A percentile compares a stretch with the other conserved stretches of the same genome.
Evolutionary conservation across 2,797 vertebrate genomes (phyloP).

Genomic region (Hipposideros larvatus): DNA sequence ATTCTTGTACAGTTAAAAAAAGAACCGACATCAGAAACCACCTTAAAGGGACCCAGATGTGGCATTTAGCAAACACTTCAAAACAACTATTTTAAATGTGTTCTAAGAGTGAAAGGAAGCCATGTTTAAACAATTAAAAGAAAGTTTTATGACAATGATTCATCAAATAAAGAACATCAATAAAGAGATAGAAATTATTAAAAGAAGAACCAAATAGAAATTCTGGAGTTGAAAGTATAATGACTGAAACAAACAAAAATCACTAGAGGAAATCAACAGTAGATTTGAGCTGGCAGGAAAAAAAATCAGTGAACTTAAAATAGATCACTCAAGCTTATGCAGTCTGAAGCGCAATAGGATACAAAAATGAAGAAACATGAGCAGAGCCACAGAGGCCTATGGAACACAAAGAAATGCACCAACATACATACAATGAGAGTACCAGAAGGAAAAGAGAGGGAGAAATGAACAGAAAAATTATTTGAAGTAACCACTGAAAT

Average conservation of each 20-base stretch:
- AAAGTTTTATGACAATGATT: slow-evolving; percentile 1
- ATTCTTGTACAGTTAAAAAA: neutral
- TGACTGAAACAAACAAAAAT: neutral
- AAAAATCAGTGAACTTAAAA: neutral
- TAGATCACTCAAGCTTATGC: neutral
- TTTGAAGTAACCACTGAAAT: neutral
- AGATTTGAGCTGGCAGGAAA: neutral
- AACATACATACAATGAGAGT: neutral
- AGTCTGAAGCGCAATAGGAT: neutral
- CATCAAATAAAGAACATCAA: neutral
- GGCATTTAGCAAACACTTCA: neutral
- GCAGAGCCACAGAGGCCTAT: neutral
- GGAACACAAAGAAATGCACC: neutral
- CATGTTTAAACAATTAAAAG: neutral
- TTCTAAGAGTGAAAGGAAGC: neutral
- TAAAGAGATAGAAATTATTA: neutral
- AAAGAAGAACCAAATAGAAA: neutral
- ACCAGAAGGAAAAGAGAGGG: neutral
- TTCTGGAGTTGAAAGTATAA: neutral
- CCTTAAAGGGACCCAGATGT: neutral
- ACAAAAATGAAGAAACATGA: neutral
- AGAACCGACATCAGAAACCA: neutral
- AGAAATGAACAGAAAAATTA: neutral
- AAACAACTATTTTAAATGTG: neutral
- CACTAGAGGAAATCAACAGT: neutral